Base-by-base conservation (phyloP, 2,113 vertebrate genomes). In the cat (Felis catus) region DNA sequence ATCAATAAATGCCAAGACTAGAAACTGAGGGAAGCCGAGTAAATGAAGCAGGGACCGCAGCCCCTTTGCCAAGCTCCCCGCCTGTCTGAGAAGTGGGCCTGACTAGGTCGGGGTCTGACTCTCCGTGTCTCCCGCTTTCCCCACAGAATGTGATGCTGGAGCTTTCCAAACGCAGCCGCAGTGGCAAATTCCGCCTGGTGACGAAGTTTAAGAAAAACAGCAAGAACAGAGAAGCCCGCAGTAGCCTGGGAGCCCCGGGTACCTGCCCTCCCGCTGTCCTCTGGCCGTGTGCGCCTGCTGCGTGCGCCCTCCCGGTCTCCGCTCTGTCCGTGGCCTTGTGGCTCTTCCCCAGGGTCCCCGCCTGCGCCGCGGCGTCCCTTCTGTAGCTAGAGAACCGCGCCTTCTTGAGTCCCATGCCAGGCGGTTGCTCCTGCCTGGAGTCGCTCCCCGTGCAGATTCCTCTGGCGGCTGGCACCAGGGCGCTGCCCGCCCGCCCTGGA, bases 141-240 rank as follows among this genome's bases (percentile, higher is more conserved):
- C 51, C 71, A 68, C 98, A 99, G 99, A 99, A 98, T 27, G 98
- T 98, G 74, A 98, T 99, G 95, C 97, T 99, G 58, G 99, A 99
- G 93, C 99, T 99, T 89, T 99, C 99, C 19, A 99, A 99, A 96
- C 99, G 99, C 41, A 99, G 99, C 97, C 99, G 99, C 61, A 99
- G 99, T 4, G 99, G 99, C 10, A 99, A 99, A 94, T 99, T 99
- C 97, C 99, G 99, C n/a, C 99, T 99, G 1, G 99, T 99, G 98
- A 99, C 99, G 61, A 99, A 99, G 94, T 99, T 99, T 97, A 99
- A 99, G 97, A 99, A 99, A 92, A 99, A 99, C 98, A 99, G 99
- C 98, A 99, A 99, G 98, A 99, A 99, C 98, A 99, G 99, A 94
- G 99, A 99, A 96, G 98, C 99, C 1, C 99, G 98, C 27, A 97